Base-by-base conservation (phyloP, 1,140 invertebrate genomes). In the Drosophila takahashii region DNA sequence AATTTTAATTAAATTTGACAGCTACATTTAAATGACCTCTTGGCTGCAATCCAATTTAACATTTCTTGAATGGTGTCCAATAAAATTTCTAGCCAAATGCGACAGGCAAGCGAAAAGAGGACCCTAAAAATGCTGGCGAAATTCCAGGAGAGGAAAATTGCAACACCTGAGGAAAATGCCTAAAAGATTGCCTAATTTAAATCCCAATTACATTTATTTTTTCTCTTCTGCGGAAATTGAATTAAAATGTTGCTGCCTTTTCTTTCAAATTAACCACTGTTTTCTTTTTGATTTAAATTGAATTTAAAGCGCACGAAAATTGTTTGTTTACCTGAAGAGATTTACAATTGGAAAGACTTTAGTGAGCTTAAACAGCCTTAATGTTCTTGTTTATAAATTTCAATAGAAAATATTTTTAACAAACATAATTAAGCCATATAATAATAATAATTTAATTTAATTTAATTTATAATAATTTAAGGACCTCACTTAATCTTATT, bases 21-120 rank as follows among this genome's bases (percentile, higher is more conserved):
- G 36, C 37, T 36, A 47, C 64, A 59, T 81, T 66, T 56, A 66
- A 71, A 86, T 61, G 71, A 81, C 67, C 57, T 45, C 60, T 78
- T 74, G 64, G 60, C 44, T 81, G 57, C 65, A 86, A 81, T 81
- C 86, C 54, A 81, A 75, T 62, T 32, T 57, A 16, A 64, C 78
- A 78, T 85, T 86, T 57, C 64, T 58, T 18, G 11, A 80, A 44
- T 26, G 18, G 32, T 56, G 27, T 50, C 60, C 54, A 42, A 74
- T 75, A 57, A 56, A 64, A 56, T 47, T 56, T 13, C 34, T 37
- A 51, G 26, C 15, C 56, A 73, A 77, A 62, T 77, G 51, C 48
- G 71, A 42, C 61, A 59, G 41, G 11, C 47, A 37, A 44, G 10
- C 9, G 32, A 34, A 42, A 29, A 10, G n/a, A 53, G 56, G 56